phyloP scores from a whole-genome alignment of 2,113 vertebrate genomes.

The Silurus asotus region DNA sequence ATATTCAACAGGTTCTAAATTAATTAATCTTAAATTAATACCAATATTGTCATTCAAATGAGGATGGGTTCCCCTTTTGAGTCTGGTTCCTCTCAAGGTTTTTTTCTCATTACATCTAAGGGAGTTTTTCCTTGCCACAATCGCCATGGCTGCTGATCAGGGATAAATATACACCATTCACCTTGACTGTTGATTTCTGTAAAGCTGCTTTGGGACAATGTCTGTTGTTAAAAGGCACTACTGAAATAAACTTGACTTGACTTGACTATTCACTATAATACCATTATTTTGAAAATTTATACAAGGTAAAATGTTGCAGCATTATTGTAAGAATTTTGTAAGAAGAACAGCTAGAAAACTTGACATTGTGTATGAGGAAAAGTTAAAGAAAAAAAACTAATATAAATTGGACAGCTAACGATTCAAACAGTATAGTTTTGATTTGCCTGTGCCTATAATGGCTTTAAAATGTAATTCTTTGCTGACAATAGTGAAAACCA shows the following conservation, averaged over 20 bases:
- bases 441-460: not conserved
- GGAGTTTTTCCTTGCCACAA: too few relatives aligned
- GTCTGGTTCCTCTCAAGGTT: too few relatives aligned
- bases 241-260: too few relatives aligned
- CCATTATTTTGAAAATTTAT: not conserved
- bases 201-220: too few relatives aligned
- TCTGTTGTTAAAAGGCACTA: too few relatives aligned
- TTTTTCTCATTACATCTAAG: too few relatives aligned
- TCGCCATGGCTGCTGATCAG: too few relatives aligned
- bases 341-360: not conserved
- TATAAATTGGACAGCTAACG: not conserved
- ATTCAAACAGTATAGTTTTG: not conserved
- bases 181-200: too few relatives aligned
- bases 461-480: not conserved
- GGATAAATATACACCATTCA: too few relatives aligned
- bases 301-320: not conserved
- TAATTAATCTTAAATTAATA: not conserved
- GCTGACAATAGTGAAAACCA: not conserved
- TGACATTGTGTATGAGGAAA: not conserved
- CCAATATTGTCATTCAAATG: too few relatives aligned
- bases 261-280: too few relatives aligned
- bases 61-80: too few relatives aligned
- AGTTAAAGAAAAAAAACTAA: not conserved
- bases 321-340: not conserved
- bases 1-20: conserved; percentile 2